Base-by-base conservation (phyloP, 2,888 invertebrate species). In the Parthenolecanium corni region DNA sequence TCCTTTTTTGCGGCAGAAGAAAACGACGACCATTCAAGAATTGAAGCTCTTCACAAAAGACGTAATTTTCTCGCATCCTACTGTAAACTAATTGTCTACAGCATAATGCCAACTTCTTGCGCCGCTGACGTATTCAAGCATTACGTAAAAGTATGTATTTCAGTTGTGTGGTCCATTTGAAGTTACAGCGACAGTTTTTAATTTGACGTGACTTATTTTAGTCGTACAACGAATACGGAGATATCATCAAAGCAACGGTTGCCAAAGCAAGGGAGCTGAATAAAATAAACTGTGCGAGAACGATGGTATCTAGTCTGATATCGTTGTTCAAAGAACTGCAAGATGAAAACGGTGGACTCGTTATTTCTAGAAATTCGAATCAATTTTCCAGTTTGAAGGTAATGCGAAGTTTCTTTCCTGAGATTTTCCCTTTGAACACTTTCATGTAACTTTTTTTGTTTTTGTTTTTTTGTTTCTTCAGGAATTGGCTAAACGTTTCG, bases 141-240 rank as follows among this genome's bases (percentile, higher is more conserved):
- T 74, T 98, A 98, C 74, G 92, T 95, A 65, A 93, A 91, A 80
- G 89, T 89, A 73, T 71, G 73, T 67, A 11, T 62, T 20, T 25
- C 3, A 14, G 14, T 3, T 44, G n/a, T n/a, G 9, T 31, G 31
- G 5, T 9, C 9, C 31, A 6, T 20, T 44, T 14, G 1, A 38
- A 23, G 3, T n/a, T n/a, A n/a, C 14, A 9, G 4, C 44, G n/a
- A 4, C 3, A 5, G 14, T 61, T 58, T 66, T 62, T 69, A 65
- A 65, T 49, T 42, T 42, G 44, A 42, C 5, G 4, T 42, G 4
- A 18, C 4, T 42, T 14, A 61, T 74, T 75, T 49, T 74, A 89
- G 84, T 95, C 91, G 74, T 95, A 95, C 76, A 93, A 94, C 73
- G 95, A 97, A 76, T 97, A 95, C 76, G 96, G 97, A 54, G 97